A percentile compares a stretch with the other conserved stretches of the same genome.
Evolutionary conservation across 2,888 invertebrate genomes (phyloP).

Genomic region (Euspilapteryx auroguttella): DNA sequence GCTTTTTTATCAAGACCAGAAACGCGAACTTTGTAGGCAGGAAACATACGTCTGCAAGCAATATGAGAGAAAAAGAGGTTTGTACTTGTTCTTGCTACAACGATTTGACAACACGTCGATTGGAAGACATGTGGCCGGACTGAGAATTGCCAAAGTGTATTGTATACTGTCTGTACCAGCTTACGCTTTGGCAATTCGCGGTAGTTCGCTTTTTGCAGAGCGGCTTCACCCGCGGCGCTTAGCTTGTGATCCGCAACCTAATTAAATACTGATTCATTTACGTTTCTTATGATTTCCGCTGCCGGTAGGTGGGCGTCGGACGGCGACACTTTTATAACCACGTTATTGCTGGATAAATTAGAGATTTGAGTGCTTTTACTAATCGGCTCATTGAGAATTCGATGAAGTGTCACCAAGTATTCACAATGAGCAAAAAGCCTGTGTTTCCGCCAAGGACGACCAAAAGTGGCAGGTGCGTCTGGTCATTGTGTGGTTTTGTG

Average conservation of each 20-base stretch:
- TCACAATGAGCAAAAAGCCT: constrained; percentile 25
- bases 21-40: constrained; percentile 95
- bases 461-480: constrained; percentile 29
- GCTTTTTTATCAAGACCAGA: constrained; percentile 96
- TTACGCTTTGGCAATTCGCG: too few species aligned
- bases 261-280: constrained; percentile 6
- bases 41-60: constrained; percentile 94
- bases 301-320: too few species aligned
- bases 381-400: too few species aligned
- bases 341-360: too few species aligned
- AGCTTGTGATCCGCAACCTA: constrained; percentile 50
- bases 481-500: constrained; percentile 31
- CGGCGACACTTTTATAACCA: too few species aligned
- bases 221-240: too few species aligned
- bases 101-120: constrained; percentile 55
- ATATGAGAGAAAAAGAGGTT: constrained; percentile 55
- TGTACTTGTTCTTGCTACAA: constrained; percentile 51
- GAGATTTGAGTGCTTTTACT: too few species aligned
- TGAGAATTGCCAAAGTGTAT: too few species aligned
- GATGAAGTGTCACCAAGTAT: constrained; percentile 35
- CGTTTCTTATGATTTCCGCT: background rate
- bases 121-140: constrained; percentile 46
- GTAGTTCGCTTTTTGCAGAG: constrained; percentile 41
- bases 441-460: constrained; percentile 26
- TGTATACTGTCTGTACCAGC: too few species aligned